Base-by-base conservation (phyloP, 2,797 vertebrate species). In the Anolis apletophallus region DNA sequence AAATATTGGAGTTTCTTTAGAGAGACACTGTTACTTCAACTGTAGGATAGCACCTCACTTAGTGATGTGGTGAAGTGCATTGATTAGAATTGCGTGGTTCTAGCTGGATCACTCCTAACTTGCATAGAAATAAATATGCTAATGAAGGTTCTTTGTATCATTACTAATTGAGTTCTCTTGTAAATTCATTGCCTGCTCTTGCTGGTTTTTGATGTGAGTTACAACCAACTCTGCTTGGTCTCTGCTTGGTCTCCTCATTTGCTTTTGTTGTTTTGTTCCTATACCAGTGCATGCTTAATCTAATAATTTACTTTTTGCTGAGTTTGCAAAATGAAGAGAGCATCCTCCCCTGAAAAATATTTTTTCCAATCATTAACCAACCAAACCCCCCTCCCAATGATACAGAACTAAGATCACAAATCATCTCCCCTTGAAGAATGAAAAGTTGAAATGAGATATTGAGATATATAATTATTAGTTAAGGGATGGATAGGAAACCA, bases 51-150 rank as follows among this genome's bases (percentile, higher is more conserved):
- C 61, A 29, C 23, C 5, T 36, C 32, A 61, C 52, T 71, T 72
- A 59, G 12, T 9, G 32, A 13, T 52, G 54, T 81, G 55, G 26
- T 69, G 10, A 36, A 80, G 72, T 19, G 23, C 32, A 68, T 81
- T 40, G 0, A 26, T 81, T 71, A 10, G 68, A 36, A 21, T 21
- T 36, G 17, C 54, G 71, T 76, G 26, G 40, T 85, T 85, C 50
- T 64, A 72, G 23, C 73, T 71, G 36, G 64, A 81, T 50, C 11
- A 7, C 26, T 61, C 19, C 54, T 69, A 32, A 69, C 36, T 68
- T 85, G 36, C n/a, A 77, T 80, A 79, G 83, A 85, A 85, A 81
- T 55, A 50, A 77, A 1, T 54, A 64, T 74, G 54, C 29, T 81
- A 81, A 85, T 71, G 81, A 86, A 79, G 61, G 26, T 57, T 83